Base-by-base conservation (phyloP, 2,888 invertebrate species). In the Nephrotoma guestfalica region DNA sequence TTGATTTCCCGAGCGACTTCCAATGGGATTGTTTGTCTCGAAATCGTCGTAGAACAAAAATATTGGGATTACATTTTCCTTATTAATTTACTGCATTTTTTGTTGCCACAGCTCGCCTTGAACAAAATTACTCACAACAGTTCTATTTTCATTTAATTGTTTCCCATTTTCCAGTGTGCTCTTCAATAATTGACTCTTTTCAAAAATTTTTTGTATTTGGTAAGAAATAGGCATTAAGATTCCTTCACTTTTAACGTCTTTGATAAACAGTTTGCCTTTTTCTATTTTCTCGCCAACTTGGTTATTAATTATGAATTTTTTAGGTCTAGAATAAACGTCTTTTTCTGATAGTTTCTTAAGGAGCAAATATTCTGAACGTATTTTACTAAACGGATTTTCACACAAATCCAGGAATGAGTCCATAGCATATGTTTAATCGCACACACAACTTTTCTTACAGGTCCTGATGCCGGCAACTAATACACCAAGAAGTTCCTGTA, bases 21-120 rank as follows among this genome's bases (percentile, higher is more conserved):
- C 87, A n/a, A 87, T n/a, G 9, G n/a, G n/a, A n/a, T n/a, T n/a
- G n/a, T n/a, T n/a, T n/a, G n/a, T n/a, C n/a, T n/a, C n/a, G n/a
- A n/a, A 86, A 71, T 18, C 86, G 51, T 30, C 86, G 71, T 15
- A 86, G 85, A 43, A 86, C 85, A n/a, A 41, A 41, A 87, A 71
- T 6, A 86, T 86, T 15, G 87, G 87, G 43, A 86, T 83, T 41
- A 86, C 47, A 43, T 86, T 47, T 86, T 86, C 30, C 86, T 87
- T 86, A 42, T 87, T 85, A 11, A 87, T 40, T 43, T 30, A 2
- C 30, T 30, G 30, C 30, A 47, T 4, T 13, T 83, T 45, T 45
- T 86, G 18, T 86, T 86, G 83, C 85, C 87, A 86, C 4, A 45
- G 86, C 86, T 86, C 86, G 30, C 87, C 41, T 15, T 87, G 85